Evolutionary conservation across 2,888 invertebrate species (phyloP).

Genomic region (Nyleta sp.): DNA sequence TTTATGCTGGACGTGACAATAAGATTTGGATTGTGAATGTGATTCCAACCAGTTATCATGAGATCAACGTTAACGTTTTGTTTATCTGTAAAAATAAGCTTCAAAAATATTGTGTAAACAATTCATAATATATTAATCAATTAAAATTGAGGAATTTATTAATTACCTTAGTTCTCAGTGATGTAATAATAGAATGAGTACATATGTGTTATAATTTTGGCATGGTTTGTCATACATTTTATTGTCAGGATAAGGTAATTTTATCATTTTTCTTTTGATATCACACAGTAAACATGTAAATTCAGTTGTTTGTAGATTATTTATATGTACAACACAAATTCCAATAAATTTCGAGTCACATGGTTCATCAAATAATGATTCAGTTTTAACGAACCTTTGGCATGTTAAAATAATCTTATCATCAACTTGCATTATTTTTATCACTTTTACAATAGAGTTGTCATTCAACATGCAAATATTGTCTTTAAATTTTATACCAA

Average conservation of each 20-base stretch:
- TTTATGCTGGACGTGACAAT: no score
- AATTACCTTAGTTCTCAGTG: background rate
- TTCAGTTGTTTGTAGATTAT: slow-evolving; percentile 1
- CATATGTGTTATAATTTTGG: background rate
- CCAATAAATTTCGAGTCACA: slow-evolving; percentile 24
- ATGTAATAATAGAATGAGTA: slow-evolving; percentile 10
- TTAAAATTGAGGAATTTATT: no score
- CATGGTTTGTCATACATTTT: slow-evolving; percentile 1
- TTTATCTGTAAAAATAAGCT: no score
- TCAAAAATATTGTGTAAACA: no score
- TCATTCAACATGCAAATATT: slow-evolving; percentile 19
- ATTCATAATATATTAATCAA: no score
- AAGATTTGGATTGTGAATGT: no score
- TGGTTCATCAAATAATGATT: slow-evolving; percentile 10
- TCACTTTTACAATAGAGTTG: slow-evolving; percentile 9
- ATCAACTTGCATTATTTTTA: background rate
- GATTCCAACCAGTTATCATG: no score
- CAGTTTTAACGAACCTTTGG: background rate
- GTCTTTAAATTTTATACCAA: slow-evolving; percentile 21
- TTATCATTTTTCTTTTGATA: slow-evolving; percentile 32
- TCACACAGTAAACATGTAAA: background rate
- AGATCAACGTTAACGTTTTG: no score
- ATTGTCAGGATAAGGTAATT: slow-evolving; percentile 5
- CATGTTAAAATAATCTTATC: slow-evolving; percentile 1
- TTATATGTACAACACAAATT: slow-evolving; percentile 1